These are phyloP conservation scores for Pipa parva DNA, from an alignment of 2,113 vertebrate species.

Conservation along the genomic window DNA sequence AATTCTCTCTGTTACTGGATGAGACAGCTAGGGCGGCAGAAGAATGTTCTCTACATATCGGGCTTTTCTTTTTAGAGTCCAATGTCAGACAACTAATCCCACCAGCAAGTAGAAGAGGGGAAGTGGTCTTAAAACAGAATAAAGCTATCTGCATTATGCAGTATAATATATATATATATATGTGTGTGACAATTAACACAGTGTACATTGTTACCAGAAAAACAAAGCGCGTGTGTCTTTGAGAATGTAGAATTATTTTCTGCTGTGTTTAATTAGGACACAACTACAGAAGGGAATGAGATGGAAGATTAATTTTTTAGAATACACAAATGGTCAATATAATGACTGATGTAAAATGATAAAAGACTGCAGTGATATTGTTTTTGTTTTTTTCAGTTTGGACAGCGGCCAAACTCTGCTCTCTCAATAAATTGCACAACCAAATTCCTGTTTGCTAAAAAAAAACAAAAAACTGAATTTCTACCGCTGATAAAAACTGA, in stretches of 20 bases:
- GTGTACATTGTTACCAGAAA: slow-evolving; percentile 37
- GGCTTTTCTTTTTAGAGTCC: too few species aligned
- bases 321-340: slow-evolving; percentile 54
- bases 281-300: slow-evolving; percentile 52
- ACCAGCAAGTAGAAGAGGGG: too few species aligned
- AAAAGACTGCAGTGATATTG: slow-evolving; percentile 35
- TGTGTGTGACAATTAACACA: slow-evolving; percentile 48
- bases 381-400: slow-evolving; percentile 22
- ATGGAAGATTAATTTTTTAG: slow-evolving; percentile 54
- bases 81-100: too few species aligned
- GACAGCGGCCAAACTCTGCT: background rate
- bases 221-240: background rate
- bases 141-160: accelerated
- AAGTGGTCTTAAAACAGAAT: too few species aligned
- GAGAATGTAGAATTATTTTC: slow-evolving; percentile 49
- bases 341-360: slow-evolving; percentile 55
- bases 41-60: too few species aligned
- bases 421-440: background rate
- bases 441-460: background rate
- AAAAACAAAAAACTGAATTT: too few species aligned
- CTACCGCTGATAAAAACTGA: too few species aligned
- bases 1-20: too few species aligned
- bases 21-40: too few species aligned
- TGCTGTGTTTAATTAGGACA: slow-evolving; percentile 56
- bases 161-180: slow-evolving; percentile 44